These are phyloP conservation scores for Dendrocincla tyrannina DNA, from an alignment of 2,797 vertebrate species.

Conservation along the genomic window DNA sequence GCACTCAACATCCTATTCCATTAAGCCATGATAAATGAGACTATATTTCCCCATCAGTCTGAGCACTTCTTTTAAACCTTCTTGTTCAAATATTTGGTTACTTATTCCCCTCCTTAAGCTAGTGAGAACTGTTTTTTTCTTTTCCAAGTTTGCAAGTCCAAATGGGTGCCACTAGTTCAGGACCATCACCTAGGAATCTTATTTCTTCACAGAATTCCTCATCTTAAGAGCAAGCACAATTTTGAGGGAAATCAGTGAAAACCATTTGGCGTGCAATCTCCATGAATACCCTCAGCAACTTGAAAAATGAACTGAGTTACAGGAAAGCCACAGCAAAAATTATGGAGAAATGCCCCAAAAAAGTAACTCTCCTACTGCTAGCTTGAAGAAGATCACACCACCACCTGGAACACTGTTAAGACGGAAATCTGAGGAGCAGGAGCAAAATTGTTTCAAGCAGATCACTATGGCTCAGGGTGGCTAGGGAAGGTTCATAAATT, in stretches of 20 bases:
- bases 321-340: background rate
- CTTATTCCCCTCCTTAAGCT: background rate
- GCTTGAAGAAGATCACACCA: background rate
- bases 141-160: background rate
- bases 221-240: background rate
- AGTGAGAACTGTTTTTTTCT: background rate
- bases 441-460: background rate
- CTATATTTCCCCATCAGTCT: constrained; percentile 13
- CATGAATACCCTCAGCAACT: background rate
- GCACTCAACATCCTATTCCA: constrained; percentile 54
- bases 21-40: constrained; percentile 60
- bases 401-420: background rate
- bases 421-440: background rate
- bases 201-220: background rate
- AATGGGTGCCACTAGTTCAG: background rate
- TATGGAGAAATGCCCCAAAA: background rate
- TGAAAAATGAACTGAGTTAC: background rate
- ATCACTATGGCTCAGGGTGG: background rate
- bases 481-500: constrained; percentile 60
- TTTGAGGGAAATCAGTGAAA: background rate
- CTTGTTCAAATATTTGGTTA: constrained; percentile 47
- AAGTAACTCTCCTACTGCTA: background rate
- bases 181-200: background rate
- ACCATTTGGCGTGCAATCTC: background rate
- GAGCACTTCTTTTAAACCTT: constrained; percentile 39